Evolutionary conservation across 2,888 invertebrate genomes (phyloP), one percentile per base, ranked within the genome.

Genomic region (Microplitis deprimator): DNA sequence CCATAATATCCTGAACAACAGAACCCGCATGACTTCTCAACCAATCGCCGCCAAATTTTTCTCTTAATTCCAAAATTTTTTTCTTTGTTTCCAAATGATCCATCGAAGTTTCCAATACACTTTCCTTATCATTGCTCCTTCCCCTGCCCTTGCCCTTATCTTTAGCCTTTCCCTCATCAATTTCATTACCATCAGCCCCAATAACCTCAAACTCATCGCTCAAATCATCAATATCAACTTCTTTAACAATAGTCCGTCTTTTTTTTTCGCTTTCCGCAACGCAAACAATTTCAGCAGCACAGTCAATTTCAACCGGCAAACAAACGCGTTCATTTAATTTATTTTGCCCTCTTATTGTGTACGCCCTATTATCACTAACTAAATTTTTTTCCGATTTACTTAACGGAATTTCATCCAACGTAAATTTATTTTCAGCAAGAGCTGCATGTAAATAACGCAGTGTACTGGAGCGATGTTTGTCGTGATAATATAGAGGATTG

Each of bases 401-500:
- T 20, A 94, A 87, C 0, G 90, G 88, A 40, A 90, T 82, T 80
- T 90, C 90, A 85, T 94, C 93, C 59, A 94, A 86, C 67, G 92
- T 86, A 86, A 94, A 94, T 85, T 92, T 91, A 5, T 90, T 90
- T 40, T 90, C 90, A 7, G 91, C 89, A 13, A 92, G 90, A 80
- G 92, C 92, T 77, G 91, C 91, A 85, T 93, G 92, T 68, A 94
- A 88, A 87, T 92, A 92, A 82, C 91, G 91, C 2, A 92, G 90
- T 0, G 92, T 91, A 1, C 91, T 87, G 76, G 89, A 82, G 60
- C 94, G 91, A 86, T 94, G 93, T 64, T 92, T 91, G 0, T 92
- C 91, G 88, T 93, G 92, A 86, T 91, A 93, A 74, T 91, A 91
- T 17, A 94, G 83, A 0, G 94, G 94, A 90, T 94, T 94, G 5